Base-by-base conservation (phyloP, 2,113 vertebrate species). In the Antechinus flavipes region DNA sequence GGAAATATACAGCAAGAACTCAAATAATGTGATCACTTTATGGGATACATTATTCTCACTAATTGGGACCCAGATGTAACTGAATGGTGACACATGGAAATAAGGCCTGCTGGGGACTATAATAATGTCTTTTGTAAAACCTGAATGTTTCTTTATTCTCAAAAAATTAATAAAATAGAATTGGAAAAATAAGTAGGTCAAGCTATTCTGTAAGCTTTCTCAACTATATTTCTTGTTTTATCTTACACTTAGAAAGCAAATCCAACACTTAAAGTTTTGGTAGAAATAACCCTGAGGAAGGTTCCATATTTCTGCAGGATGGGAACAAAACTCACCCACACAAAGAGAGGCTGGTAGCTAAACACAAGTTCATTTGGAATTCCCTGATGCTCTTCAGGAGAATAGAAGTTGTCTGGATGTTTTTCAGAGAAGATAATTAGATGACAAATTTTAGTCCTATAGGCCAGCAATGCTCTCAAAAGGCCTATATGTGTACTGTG, bases 341-440 rank as follows among this genome's bases (percentile, higher is more conserved):
- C 3, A 27, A 68, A 14, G 35, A 49, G 54, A 90, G n/a, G 42
- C 94, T 76, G 56, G 52, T 55, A 54, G 89, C 90, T 47, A 92
- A 96, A 90, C 90, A 24, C 47, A 93, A 90, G 14, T 76, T 95
- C 54, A 58, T 91, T 94, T 93, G 89, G 91, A 96, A 97, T 94
- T 54, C 50, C 49, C 58, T 35, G 54, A 1, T 23, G 27, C 91
- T 93, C 26, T 89, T 0, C 26, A 49, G 89, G 89, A 94, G 95
- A 94, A 95, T 90, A 92, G 92, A 95, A 54, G 0, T 42, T 93
- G 89, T 95, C 89, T 49, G 90, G 76, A 25, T 93, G 26, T 94
- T 95, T 92, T 90, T 92, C 50, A 24, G 89, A 35, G n/a, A 94
- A 91, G 95, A 97, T 92, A 94, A 93, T 52, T 91, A 94, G 90